A percentile compares a stretch with the other conserved stretches of the same genome.
Evolutionary conservation across 2,797 vertebrate species (phyloP).

Genomic region (Podarcis siculus): DNA sequence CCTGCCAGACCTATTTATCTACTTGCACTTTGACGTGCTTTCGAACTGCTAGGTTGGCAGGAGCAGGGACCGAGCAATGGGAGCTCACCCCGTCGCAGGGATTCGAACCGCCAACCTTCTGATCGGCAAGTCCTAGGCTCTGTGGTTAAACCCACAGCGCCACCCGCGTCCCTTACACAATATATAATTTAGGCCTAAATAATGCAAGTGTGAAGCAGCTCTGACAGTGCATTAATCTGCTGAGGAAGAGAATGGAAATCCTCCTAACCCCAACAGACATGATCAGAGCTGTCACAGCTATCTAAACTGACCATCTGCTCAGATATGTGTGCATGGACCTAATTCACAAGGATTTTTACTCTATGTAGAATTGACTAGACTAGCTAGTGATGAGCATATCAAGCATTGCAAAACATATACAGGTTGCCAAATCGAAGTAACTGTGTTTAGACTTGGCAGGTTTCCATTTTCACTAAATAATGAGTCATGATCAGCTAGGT

Average conservation of each 20-base stretch:
- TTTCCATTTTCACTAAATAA: background rate
- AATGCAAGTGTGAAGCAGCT: background rate
- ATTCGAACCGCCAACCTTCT: no score
- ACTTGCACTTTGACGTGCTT: no score
- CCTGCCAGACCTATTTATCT: no score
- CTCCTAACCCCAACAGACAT: background rate
- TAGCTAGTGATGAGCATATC: background rate
- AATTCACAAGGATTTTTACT: background rate
- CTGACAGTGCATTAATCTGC: background rate
- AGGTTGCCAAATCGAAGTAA: background rate
- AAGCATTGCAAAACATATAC: background rate
- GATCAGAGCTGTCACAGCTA: background rate
- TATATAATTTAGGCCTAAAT: background rate
- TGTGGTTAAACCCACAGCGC: no score
- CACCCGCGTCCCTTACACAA: no score
- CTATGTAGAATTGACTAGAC: background rate
- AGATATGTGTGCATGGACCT: background rate
- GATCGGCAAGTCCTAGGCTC: no score
- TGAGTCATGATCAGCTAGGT: no score
- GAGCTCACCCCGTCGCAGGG: no score
- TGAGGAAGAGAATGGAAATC: background rate
- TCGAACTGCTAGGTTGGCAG: no score
- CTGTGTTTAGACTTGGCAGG: background rate
- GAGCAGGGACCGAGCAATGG: no score
- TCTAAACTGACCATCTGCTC: background rate